Base-by-base conservation (phyloP, 2,888 invertebrate genomes). In the Apotomis betuletana region DNA sequence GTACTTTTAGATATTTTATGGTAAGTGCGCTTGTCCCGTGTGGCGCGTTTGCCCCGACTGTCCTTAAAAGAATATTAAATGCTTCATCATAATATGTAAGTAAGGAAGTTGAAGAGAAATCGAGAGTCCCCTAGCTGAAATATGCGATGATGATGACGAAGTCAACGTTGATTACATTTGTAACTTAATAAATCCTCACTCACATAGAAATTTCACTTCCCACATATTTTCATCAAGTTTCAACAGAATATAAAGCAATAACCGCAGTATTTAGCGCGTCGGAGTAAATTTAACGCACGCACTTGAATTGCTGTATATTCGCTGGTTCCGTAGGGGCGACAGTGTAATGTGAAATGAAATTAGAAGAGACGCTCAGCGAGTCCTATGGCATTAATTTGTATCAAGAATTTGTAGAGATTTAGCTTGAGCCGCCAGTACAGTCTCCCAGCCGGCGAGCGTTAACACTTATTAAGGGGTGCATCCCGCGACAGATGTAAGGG, bases 381-480 rank as follows among this genome's bases (percentile, higher is more conserved):
- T 87, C 85, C 84, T 86, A 81, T 86, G 86, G 87, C 87, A 91
- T 92, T 93, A 91, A 93, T 92, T 93, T 92, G 92, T 92, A 91
- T 91, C 90, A 92, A 92, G 93, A 92, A 92, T 92, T 93, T 91
- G 92, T 90, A 91, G 91, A 92, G 92, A 92, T 92, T 93, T 91
- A 89, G 91, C 90, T 86, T 87, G 88, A 90, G 90, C 89, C 87
- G 86, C 85, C 87, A 85, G 67, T 62, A 13, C 63, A 89, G 90
- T 90, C 91, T 89, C 89, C 89, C 92, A 90, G 91, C 88, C 90
- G 91, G 91, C 90, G 89, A 91, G 89, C 92, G 91, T 92, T 92
- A 91, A 92, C 92, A 92, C 92, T 92, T 92, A 93, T 93, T 92
- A 92, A 92, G 92, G 92, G 92, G 91, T 92, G 92, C 93, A 93